Evolutionary conservation across 2,797 vertebrate genomes (phyloP).

Genomic region (Eremophila alpestris): DNA sequence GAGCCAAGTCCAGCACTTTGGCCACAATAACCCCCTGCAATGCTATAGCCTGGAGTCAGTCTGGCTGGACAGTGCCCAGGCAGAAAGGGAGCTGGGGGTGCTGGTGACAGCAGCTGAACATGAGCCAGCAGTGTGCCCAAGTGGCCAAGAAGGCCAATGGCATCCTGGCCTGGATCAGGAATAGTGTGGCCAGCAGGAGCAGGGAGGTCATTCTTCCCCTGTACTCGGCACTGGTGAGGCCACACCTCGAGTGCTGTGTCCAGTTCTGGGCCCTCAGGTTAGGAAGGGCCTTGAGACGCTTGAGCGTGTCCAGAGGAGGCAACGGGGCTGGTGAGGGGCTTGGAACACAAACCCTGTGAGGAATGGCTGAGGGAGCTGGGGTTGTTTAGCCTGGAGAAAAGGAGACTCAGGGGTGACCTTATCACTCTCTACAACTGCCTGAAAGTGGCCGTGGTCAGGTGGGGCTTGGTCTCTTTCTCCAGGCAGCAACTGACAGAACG

Average conservation of each 20-base stretch:
- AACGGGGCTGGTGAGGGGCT: not conserved
- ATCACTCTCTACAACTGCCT: not conserved
- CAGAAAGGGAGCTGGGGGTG: not conserved
- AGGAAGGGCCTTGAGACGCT: accelerated
- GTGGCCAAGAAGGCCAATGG: not conserved
- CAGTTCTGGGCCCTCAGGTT: not conserved
- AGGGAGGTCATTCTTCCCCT: not conserved
- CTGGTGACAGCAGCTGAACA: not conserved
- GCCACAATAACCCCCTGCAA: not conserved
- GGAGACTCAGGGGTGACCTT: not conserved
- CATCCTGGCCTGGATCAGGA: not conserved
- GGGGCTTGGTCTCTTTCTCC: not conserved
- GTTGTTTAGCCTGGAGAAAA: not conserved
- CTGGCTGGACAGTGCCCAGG: not conserved
- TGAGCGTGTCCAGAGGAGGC: accelerated
- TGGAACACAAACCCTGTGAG: not conserved
- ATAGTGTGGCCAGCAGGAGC: not conserved
- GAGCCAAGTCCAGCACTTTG: not conserved
- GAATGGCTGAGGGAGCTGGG: accelerated
- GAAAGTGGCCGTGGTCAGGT: accelerated
- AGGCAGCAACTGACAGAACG: no score
- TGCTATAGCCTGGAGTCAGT: accelerated
- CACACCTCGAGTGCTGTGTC: not conserved
- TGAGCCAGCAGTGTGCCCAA: not conserved
- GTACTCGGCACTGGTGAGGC: accelerated